A percentile compares a stretch with the other conserved stretches of the same genome.
phyloP scores from a whole-genome alignment of 2,113 vertebrate species.

The Lota lota region DNA sequence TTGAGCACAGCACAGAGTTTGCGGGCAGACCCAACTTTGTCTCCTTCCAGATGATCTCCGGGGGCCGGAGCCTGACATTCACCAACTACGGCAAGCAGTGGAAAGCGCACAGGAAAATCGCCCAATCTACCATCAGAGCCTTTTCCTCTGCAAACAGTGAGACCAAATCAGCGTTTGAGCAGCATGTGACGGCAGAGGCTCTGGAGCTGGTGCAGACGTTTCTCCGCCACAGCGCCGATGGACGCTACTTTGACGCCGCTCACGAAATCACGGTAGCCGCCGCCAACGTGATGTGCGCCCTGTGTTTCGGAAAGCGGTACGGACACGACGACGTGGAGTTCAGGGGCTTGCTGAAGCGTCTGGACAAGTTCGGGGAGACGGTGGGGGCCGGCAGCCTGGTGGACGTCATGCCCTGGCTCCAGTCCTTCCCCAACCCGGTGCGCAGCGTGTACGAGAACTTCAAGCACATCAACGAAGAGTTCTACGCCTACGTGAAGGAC shows the following conservation, averaged over 20 bases:
- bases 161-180: slow-evolving; percentile 73
- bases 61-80: slow-evolving; percentile 80
- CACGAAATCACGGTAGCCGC: slow-evolving; percentile 76
- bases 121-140: slow-evolving; percentile 76
- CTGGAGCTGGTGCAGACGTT: slow-evolving; percentile 73
- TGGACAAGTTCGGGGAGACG: slow-evolving; percentile 81
- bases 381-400: slow-evolving; percentile 84
- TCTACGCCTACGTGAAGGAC: slow-evolving; percentile 74
- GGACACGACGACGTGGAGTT: slow-evolving; percentile 79
- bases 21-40: slow-evolving; percentile 83
- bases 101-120: slow-evolving; percentile 77
- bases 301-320: slow-evolving; percentile 85
- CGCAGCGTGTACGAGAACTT: slow-evolving; percentile 80
- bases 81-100: slow-evolving; percentile 76
- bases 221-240: slow-evolving; percentile 54
- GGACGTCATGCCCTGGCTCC: slow-evolving; percentile 87
- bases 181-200: slow-evolving; percentile 76
- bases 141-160: slow-evolving; percentile 76
- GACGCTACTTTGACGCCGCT: slow-evolving; percentile 69
- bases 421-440: slow-evolving; percentile 83
- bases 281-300: slow-evolving; percentile 81
- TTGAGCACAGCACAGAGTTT: slow-evolving; percentile 75
- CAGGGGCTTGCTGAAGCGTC: slow-evolving; percentile 66
- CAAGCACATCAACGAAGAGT: slow-evolving; percentile 76
- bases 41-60: slow-evolving; percentile 80